Evolutionary conservation across 2,797 vertebrate species (phyloP).

Genomic region (Tangara arthus): DNA sequence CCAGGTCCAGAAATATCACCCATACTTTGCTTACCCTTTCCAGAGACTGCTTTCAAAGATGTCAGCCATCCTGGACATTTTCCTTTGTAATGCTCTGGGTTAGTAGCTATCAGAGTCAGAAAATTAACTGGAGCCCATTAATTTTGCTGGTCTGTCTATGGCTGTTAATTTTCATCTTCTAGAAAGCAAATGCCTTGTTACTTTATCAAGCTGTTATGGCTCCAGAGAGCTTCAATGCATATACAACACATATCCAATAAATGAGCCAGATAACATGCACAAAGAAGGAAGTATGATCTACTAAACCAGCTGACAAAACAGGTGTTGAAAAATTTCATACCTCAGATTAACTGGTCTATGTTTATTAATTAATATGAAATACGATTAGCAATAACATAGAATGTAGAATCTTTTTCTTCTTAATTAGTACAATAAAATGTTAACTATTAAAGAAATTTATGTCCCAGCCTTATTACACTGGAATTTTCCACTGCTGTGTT

Average conservation of each 20-base stretch:
- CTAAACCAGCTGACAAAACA: neutral
- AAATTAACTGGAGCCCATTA: neutral
- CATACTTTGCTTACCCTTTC: neutral
- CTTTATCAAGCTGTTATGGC: neutral
- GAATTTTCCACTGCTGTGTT: slow-evolving; percentile 38
- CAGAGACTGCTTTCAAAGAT: neutral
- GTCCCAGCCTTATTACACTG: neutral
- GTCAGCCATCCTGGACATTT: neutral
- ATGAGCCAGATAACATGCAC: neutral
- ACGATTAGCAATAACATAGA: neutral
- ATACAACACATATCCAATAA: neutral
- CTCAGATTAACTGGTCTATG: neutral
- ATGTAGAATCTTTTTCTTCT: neutral
- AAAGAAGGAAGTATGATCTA: neutral
- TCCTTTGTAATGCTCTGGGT: neutral
- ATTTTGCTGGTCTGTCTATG: neutral
- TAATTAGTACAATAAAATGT: slow-evolving; percentile 45
- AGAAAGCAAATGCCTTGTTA: neutral
- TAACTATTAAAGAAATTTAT: neutral
- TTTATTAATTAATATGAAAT: slow-evolving; percentile 26
- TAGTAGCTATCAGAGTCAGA: neutral
- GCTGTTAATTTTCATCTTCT: neutral
- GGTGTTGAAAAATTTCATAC: neutral
- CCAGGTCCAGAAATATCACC: neutral
- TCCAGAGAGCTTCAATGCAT: neutral